Percentiles rank a stretch among this genome's conserved stretches.
Conservation (phyloP, 2,888 invertebrate species). For the Synanthedon tipuliformis region DNA sequence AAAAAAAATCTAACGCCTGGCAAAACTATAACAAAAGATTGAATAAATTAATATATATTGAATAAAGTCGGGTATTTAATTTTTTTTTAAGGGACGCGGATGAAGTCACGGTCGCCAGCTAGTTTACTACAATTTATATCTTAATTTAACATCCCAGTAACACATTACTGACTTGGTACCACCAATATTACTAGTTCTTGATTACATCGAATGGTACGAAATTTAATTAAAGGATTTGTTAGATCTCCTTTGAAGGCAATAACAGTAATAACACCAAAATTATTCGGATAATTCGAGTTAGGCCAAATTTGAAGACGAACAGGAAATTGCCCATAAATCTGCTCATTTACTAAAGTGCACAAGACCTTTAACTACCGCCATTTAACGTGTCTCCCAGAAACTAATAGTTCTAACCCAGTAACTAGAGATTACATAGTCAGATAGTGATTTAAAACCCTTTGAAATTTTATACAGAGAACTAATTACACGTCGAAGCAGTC, state of each 20-base stretch:
- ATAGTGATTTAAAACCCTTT: background rate
- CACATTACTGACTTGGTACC: too few relatives aligned
- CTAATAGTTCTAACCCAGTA: constrained; percentile 2
- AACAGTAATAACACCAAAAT: background rate
- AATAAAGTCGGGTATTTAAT: too few relatives aligned
- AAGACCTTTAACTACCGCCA: constrained; percentile 17
- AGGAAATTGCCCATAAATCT: constrained; percentile 8
- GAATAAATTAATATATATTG: too few relatives aligned
- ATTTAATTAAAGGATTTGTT: background rate
- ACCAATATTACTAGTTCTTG: too few relatives aligned
- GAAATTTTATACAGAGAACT: background rate
- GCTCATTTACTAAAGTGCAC: constrained; percentile 28
- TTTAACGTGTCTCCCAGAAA: constrained; percentile 13
- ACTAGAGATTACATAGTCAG: too few relatives aligned
- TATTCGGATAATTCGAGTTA: background rate
- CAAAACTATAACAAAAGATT: too few relatives aligned
- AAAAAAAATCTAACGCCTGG: too few relatives aligned
- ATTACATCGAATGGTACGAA: background rate
- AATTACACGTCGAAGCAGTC: background rate
- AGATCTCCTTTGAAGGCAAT: background rate
- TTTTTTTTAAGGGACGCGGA: too few relatives aligned
- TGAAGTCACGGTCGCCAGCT: too few relatives aligned
- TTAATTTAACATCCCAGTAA: too few relatives aligned
- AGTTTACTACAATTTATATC: too few relatives aligned
- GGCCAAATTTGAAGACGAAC: background rate